Conservation (phyloP, 2,888 invertebrate genomes). For the Zygaena filipendulae region DNA sequence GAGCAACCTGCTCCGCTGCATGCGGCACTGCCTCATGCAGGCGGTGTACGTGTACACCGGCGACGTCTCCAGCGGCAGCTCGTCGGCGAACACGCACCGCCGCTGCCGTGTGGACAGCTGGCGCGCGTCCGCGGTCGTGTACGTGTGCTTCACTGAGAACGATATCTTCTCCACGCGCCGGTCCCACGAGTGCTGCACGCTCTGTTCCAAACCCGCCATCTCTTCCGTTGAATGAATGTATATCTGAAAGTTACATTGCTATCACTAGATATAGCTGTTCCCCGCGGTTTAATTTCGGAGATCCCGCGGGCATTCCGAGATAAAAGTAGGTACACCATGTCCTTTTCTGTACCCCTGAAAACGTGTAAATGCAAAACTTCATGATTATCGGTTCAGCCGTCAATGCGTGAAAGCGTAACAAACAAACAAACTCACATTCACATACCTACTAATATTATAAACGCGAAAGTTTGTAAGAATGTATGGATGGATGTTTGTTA, state of each 20-base stretch:
- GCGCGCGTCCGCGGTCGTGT: constrained; percentile 78
- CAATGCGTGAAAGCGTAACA: too few species aligned
- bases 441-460: too few species aligned
- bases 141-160: constrained; percentile 80
- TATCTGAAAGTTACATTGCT: constrained; percentile 41
- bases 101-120: constrained; percentile 75
- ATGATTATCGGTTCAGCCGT: too few species aligned
- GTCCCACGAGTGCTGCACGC: constrained; percentile 78
- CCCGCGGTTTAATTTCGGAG: too few species aligned
- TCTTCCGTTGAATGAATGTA: constrained; percentile 77
- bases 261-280: too few species aligned
- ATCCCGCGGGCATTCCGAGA: too few species aligned
- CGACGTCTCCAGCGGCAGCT: constrained; percentile 70
- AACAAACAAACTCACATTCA: too few species aligned
- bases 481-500: too few species aligned
- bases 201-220: constrained; percentile 74
- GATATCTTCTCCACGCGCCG: constrained; percentile 68
- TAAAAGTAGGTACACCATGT: too few species aligned
- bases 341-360: too few species aligned
- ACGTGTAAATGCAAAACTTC: too few species aligned
- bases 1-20: constrained; percentile 69
- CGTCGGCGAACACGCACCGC: constrained; percentile 78
- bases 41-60: constrained; percentile 76
- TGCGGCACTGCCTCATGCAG: constrained; percentile 79
- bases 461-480: neutral